These are phyloP conservation scores for Connochaetes taurinus DNA, from an alignment of 2,113 vertebrate species.

Conservation along the genomic window DNA sequence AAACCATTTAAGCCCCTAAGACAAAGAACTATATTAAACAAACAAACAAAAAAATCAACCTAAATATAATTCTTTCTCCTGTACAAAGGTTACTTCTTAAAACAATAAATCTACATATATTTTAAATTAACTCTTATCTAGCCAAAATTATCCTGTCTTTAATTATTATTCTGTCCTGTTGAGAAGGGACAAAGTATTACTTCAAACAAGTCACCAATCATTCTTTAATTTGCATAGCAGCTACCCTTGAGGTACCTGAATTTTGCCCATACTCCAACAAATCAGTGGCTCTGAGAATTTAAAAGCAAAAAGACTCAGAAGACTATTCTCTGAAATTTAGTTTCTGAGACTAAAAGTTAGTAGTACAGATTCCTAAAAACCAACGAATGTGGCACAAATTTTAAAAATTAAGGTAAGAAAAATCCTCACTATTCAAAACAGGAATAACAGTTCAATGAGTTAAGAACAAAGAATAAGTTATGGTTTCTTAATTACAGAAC, in stretches of 20 bases:
- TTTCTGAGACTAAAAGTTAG: not conserved
- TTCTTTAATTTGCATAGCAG: not conserved
- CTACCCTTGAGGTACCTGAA: not conserved
- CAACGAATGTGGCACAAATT: not conserved
- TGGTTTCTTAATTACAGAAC: constrained; percentile 26
- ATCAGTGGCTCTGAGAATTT: not conserved
- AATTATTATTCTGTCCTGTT: not conserved
- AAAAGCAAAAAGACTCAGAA: not conserved
- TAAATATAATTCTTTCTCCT: constrained; percentile 20
- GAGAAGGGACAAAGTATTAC: not conserved
- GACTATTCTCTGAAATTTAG: not conserved
- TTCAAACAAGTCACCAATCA: not conserved
- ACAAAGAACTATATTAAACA: not conserved
- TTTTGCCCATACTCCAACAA: not conserved
- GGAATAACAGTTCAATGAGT: not conserved
- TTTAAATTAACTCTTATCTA: constrained; percentile 26
- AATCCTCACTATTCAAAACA: not conserved
- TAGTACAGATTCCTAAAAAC: not conserved
- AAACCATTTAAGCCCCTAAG: not conserved
- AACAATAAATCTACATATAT: not conserved
- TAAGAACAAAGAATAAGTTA: constrained; percentile 36
- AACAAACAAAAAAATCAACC: not conserved
- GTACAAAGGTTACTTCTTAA: not conserved
- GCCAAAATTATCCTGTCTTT: constrained; percentile 6
- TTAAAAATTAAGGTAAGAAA: not conserved